These are phyloP conservation scores for Lasiurus cinereus DNA, from an alignment of 2,113 vertebrate species.

Conservation along the genomic window DNA sequence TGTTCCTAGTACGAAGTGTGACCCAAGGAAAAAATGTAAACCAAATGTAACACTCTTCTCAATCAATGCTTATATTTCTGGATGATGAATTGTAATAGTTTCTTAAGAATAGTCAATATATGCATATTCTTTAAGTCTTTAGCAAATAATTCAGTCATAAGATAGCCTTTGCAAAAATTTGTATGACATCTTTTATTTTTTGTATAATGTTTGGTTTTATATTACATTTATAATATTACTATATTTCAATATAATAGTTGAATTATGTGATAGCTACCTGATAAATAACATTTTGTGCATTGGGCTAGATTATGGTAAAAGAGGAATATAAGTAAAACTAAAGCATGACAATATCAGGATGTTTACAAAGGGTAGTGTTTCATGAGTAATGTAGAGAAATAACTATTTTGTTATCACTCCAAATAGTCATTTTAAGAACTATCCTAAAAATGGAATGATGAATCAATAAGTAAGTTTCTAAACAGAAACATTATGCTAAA, in stretches of 20 bases:
- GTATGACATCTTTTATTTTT: background rate
- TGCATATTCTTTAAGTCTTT: slow-evolving; percentile 20
- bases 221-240: background rate
- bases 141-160: slow-evolving; percentile 25
- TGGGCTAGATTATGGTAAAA: background rate
- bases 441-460: background rate
- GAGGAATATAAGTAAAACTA: background rate
- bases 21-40: background rate
- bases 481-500: background rate
- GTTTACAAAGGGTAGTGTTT: background rate
- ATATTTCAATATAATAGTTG: slow-evolving; percentile 12
- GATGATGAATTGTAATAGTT: slow-evolving; percentile 12
- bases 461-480: background rate
- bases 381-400: background rate
- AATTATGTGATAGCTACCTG: background rate
- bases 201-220: background rate
- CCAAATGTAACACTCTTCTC: background rate
- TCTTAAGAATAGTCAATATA: background rate
- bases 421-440: background rate
- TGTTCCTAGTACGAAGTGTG: no score
- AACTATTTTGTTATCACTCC: background rate
- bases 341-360: background rate
- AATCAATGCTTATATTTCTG: background rate
- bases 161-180: background rate
- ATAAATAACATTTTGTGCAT: background rate